phyloP scores from a whole-genome alignment of 2,888 invertebrate genomes.

The Drosophila anomalata region DNA sequence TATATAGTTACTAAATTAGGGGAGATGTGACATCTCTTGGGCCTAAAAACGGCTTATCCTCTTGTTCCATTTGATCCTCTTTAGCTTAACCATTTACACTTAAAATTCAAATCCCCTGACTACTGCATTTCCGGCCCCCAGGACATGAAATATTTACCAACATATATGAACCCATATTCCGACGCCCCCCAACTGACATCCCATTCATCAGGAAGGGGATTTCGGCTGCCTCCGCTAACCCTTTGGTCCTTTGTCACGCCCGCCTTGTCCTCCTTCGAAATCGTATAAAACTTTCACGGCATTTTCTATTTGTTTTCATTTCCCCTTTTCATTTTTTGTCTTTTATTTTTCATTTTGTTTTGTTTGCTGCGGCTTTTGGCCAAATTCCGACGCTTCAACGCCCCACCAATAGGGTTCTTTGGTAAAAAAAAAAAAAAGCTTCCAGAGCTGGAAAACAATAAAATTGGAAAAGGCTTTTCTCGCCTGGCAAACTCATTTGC shows the following conservation, averaged over 20 bases:
- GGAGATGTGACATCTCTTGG: no score
- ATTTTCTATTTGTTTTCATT: conserved; percentile 62
- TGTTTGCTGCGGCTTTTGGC: conserved; percentile 42
- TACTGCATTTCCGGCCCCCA: conserved; percentile 18
- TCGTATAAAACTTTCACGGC: conserved; percentile 61
- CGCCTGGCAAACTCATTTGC: conserved; percentile 37
- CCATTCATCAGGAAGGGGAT: conserved; percentile 30
- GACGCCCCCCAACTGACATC: conserved; percentile 11
- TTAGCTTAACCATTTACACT: background rate
- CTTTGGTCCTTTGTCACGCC: conserved; percentile 63
- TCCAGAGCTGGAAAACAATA: conserved; percentile 21
- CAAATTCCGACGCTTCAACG: conserved; percentile 58
- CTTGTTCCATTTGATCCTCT: background rate
- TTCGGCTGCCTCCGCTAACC: conserved; percentile 22
- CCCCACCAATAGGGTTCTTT: conserved; percentile 25
- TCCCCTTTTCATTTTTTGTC: conserved; percentile 21
- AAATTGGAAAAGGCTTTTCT: conserved; percentile 33
- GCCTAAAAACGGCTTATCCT: background rate
- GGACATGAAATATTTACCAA: background rate
- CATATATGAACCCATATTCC: conserved; percentile 5
- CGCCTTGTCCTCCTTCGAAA: conserved; percentile 34
- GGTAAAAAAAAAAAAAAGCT: conserved; percentile 46
- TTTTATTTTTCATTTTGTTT: conserved; percentile 40
- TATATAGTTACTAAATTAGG: no score
- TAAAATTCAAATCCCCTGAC: conserved; percentile 6